Evolutionary conservation across 2,113 vertebrate species (phyloP).

Genomic region (Plectropomus leopardus): DNA sequence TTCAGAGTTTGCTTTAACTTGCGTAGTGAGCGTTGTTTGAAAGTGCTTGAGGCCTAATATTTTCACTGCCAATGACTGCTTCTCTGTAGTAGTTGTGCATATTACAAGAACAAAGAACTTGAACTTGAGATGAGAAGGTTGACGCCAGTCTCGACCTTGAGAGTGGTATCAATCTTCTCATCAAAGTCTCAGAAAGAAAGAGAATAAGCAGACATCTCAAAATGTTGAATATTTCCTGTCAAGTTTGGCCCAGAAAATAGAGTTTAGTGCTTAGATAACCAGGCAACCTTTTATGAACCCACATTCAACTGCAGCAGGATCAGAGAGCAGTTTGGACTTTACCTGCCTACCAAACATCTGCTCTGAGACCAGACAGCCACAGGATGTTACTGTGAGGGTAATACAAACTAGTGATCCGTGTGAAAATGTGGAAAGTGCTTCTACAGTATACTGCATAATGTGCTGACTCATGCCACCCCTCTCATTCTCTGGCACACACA

Average conservation of each 20-base stretch:
- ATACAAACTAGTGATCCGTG: constrained; percentile 58
- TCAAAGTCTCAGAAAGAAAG: background rate
- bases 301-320: constrained; percentile 16
- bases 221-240: background rate
- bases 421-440: constrained; percentile 51
- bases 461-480: constrained; percentile 64
- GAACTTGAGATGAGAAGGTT: background rate
- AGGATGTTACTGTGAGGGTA: constrained; percentile 59
- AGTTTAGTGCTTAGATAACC: constrained; percentile 18
- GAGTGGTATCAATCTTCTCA: background rate
- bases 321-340: constrained; percentile 38
- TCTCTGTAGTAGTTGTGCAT: no score
- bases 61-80: no score
- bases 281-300: constrained; percentile 29
- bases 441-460: constrained; percentile 51
- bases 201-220: background rate
- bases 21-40: no score
- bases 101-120: no score
- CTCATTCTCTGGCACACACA: constrained; percentile 20
- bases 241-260: background rate
- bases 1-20: no score
- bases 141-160: background rate
- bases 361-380: constrained; percentile 59
- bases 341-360: constrained; percentile 58
- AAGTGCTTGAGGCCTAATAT: no score